These are phyloP conservation scores for Oxyscelio sp. DNA, from an alignment of 2,888 invertebrate genomes.

Conservation along the genomic window DNA sequence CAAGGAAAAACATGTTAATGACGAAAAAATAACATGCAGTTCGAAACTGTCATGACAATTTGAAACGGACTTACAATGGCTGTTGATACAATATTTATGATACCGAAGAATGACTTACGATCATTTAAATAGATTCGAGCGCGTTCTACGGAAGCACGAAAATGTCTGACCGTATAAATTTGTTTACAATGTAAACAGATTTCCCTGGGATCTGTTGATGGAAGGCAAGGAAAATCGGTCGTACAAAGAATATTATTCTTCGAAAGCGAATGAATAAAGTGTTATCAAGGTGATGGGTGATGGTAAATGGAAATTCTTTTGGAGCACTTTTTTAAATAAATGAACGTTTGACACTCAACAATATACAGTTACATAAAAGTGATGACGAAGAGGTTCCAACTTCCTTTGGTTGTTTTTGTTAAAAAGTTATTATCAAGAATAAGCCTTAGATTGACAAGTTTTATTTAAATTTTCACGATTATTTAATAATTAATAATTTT, in stretches of 20 bases:
- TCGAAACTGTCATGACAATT: constrained; percentile 51
- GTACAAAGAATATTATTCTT: constrained; percentile 42
- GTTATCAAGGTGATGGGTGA: background rate
- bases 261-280: constrained; percentile 8
- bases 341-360: too few relatives aligned
- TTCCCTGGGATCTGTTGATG: constrained; percentile 27
- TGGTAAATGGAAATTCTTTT: background rate
- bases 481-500: too few relatives aligned
- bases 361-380: too few relatives aligned
- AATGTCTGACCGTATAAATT: constrained; percentile 50
- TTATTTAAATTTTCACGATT: too few relatives aligned
- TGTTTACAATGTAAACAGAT: constrained; percentile 64
- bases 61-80: constrained; percentile 19
- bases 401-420: too few relatives aligned
- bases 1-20: background rate
- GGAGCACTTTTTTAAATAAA: background rate
- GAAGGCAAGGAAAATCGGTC: constrained; percentile 43
- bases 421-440: too few relatives aligned
- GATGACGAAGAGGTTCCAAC: too few relatives aligned
- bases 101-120: constrained; percentile 47
- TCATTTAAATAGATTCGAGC: constrained; percentile 3
- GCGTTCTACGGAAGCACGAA: constrained; percentile 55
- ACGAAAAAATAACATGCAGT: constrained; percentile 4
- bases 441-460: too few relatives aligned
- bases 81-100: constrained; percentile 65